These are phyloP conservation scores for Adela reaumurella DNA, from an alignment of 2,888 invertebrate species.

Conservation along the genomic window DNA sequence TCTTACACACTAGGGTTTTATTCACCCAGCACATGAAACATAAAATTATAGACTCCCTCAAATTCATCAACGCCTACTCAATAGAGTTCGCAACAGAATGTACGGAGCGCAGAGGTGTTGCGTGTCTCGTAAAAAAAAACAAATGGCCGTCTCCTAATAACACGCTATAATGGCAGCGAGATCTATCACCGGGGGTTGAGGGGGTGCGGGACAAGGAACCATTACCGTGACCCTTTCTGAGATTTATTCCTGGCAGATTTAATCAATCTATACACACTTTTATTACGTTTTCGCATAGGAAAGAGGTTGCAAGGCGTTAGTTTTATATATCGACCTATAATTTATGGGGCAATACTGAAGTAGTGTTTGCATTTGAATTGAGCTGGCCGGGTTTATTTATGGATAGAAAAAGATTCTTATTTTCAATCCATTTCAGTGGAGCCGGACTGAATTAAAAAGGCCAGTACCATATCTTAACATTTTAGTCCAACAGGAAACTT, in stretches of 20 bases:
- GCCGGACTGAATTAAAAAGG: no score
- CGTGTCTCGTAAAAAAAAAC: not conserved
- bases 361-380: no score
- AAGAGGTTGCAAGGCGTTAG: not conserved
- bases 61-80: not conserved
- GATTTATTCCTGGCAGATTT: not conserved
- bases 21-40: no score
- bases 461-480: no score
- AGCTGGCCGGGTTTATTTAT: no score
- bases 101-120: not conserved
- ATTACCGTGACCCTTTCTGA: not conserved
- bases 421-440: no score
- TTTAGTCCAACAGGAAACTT: no score
- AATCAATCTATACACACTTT: not conserved
- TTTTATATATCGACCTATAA: not conserved
- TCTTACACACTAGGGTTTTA: no score
- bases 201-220: not conserved
- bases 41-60: no score
- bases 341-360: not conserved
- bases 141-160: not conserved
- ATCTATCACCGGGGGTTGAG: not conserved
- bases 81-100: not conserved
- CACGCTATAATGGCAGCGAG: not conserved
- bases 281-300: not conserved
- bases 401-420: no score